Evolutionary conservation across 2,797 vertebrate genomes (phyloP).

Genomic region (Vultur gryphus): DNA sequence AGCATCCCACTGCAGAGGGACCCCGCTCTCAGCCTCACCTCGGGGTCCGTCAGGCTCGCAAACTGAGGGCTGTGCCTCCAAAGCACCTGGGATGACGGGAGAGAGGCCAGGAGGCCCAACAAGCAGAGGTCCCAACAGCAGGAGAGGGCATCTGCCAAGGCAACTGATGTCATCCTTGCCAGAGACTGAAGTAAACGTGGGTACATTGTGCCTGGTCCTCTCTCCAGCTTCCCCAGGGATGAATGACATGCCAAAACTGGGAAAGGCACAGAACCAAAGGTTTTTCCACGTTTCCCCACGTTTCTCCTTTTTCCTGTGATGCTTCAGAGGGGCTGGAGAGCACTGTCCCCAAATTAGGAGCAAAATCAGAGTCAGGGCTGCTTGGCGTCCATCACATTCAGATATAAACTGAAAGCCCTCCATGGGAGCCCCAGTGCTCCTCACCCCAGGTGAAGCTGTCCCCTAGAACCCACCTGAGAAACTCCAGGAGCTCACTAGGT

Average conservation of each 20-base stretch:
- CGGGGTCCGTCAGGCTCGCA: not conserved
- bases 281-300: accelerated
- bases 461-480: not conserved
- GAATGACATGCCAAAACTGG: too few species aligned
- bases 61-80: not conserved
- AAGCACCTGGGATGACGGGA: too few species aligned
- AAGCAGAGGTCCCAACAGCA: not conserved
- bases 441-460: not conserved
- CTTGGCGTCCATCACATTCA: not conserved
- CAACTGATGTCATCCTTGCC: not conserved
- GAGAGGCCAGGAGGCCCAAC: not conserved
- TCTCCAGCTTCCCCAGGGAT: not conserved
- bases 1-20: not conserved
- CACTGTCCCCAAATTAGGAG: not conserved
- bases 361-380: not conserved
- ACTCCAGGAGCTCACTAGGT: not conserved
- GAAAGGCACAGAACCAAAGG: not conserved
- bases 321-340: not conserved
- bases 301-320: not conserved
- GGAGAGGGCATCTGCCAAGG: not conserved
- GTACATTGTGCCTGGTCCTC: not conserved
- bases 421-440: accelerated
- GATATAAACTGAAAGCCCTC: not conserved
- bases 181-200: not conserved
- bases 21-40: not conserved